Evolutionary conservation across 2,113 vertebrate genomes (phyloP).

Genomic region (Xiphophorus hellerii): DNA sequence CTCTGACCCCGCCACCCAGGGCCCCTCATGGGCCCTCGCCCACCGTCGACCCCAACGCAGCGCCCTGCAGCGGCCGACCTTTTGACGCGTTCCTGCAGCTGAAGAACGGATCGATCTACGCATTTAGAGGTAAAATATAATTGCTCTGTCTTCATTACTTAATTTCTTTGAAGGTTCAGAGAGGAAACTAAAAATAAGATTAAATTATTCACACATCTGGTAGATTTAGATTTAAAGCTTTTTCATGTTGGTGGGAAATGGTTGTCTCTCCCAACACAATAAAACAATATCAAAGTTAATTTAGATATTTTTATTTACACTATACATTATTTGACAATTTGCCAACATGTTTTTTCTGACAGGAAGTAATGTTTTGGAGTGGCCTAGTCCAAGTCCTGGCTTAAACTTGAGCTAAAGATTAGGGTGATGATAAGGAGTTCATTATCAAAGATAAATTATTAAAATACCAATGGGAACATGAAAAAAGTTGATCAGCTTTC

Average conservation of each 20-base stretch:
- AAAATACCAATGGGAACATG: too few species aligned
- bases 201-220: too few species aligned
- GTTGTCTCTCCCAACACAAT: not conserved
- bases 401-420: too few species aligned
- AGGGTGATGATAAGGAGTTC: too few species aligned
- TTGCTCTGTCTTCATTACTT: not conserved
- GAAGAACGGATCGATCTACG: slow-evolving; percentile 93
- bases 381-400: too few species aligned
- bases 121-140: slow-evolving; percentile 88
- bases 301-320: too few species aligned
- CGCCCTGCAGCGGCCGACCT: slow-evolving; percentile 82
- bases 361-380: too few species aligned
- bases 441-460: too few species aligned
- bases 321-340: too few species aligned
- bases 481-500: too few species aligned
- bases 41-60: slow-evolving; percentile 45
- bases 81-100: slow-evolving; percentile 92
- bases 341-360: too few species aligned
- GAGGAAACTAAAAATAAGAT: too few species aligned
- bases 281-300: not conserved
- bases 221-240: not conserved
- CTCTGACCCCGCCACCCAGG: not conserved
- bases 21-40: not conserved
- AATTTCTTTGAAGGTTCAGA: not conserved
- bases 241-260: not conserved